Percentiles rank a stretch among this genome's conserved stretches.
Evolutionary conservation across 2,888 invertebrate species (phyloP).

Genomic region (Drosophila neotestacea): DNA sequence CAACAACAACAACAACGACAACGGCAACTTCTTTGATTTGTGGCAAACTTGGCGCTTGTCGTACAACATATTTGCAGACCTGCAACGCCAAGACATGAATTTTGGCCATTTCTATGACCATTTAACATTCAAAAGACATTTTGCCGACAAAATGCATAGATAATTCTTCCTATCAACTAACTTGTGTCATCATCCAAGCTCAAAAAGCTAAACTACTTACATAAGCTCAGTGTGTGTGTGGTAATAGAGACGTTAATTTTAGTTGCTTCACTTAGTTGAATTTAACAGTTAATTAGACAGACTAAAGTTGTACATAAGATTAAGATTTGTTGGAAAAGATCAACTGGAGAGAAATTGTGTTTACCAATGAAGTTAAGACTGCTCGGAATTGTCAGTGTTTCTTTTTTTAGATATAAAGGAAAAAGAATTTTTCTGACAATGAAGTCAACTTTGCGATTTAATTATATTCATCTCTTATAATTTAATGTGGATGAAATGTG

Average conservation of each 20-base stretch:
- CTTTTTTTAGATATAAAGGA: too few relatives aligned
- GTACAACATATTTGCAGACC: constrained; percentile 74
- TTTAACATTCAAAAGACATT: constrained; percentile 57
- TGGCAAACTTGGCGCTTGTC: constrained; percentile 78
- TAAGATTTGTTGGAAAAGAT: too few relatives aligned
- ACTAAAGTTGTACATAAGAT: not conserved
- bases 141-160: constrained; percentile 60
- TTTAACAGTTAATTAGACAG: not conserved
- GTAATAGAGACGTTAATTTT: constrained; percentile 3
- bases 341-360: too few relatives aligned
- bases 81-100: constrained; percentile 33
- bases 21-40: constrained; percentile 48
- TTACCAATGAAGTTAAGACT: too few relatives aligned
- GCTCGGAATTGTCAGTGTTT: too few relatives aligned
- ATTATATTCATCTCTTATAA: too few relatives aligned
- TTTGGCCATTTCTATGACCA: constrained; percentile 50
- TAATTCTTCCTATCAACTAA: constrained; percentile 22
- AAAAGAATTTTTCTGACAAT: too few relatives aligned
- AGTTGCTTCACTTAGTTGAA: not conserved
- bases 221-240: not conserved
- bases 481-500: too few relatives aligned
- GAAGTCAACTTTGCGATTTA: too few relatives aligned
- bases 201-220: not conserved
- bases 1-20: constrained; percentile 9
- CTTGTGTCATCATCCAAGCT: constrained; percentile 20